phyloP scores from a whole-genome alignment of 1,140 invertebrate genomes.

The Caerostris darwini region DNA sequence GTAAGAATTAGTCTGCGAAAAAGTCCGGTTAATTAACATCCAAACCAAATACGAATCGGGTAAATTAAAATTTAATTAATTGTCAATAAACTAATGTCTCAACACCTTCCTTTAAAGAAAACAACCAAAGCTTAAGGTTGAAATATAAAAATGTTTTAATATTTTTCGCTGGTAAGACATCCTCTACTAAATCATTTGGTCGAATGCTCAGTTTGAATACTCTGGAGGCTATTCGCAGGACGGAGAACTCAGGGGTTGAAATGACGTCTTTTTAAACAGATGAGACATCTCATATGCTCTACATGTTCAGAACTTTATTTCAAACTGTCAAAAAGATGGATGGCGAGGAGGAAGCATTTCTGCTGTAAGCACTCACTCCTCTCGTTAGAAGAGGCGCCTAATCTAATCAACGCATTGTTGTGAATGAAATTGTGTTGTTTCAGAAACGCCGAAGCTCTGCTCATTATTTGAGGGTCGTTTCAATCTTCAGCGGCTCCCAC shows the following conservation, averaged over 20 bases:
- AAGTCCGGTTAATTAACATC: too few species aligned
- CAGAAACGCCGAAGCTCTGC: not conserved
- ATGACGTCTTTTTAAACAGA: constrained; percentile 46
- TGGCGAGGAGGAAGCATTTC: not conserved
- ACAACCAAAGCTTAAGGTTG: not conserved
- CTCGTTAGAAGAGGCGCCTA: not conserved
- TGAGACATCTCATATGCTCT: not conserved
- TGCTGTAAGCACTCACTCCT: not conserved
- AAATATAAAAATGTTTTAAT: not conserved
- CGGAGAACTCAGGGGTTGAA: not conserved
- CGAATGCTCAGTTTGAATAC: not conserved
- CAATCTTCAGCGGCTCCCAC: not conserved
- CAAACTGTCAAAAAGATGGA: constrained; percentile 60
- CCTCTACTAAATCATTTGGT: not conserved
- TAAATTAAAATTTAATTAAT: too few species aligned
- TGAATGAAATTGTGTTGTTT: not conserved
- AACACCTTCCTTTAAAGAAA: too few species aligned
- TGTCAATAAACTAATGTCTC: too few species aligned
- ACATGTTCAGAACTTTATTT: constrained; percentile 36
- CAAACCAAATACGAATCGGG: too few species aligned
- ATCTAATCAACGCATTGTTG: constrained; percentile 31
- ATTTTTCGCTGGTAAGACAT: not conserved
- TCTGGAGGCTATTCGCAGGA: not conserved
- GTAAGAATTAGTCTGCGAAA: too few species aligned
- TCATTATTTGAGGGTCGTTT: not conserved